Evolutionary conservation across 2,888 invertebrate species (phyloP), one percentile per base, ranked within the genome.

Genomic region (Gymnocheta viridis): DNA sequence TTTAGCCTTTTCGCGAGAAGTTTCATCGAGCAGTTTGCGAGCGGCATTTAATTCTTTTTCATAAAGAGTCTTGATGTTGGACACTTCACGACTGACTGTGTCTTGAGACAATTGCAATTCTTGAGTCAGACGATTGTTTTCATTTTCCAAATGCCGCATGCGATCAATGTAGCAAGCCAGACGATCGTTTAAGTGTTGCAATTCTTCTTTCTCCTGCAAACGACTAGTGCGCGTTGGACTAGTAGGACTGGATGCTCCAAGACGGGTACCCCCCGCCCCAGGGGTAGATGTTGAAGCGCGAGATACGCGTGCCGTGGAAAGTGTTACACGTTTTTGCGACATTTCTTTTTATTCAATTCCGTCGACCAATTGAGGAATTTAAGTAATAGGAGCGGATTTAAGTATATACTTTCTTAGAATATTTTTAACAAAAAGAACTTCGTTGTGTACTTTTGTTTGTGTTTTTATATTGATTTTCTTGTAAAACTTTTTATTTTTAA

Each of bases 121-220:
- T 87, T 96, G 94, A 73, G 95, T 95, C 67, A 98, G 93, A 5
- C 96, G 95, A 49, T 94, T 95, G 92, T 99, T 99, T 92, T 99
- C 99, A 82, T 94, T 93, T 92, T 99, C 99, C 89, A 99, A 93
- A 89, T 96, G 95, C 78, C 99, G 95, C 77, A 98, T 98, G 90
- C 95, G 95, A 89, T 99, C 99, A 89, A 99, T 99, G 91, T 99
- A 99, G 80, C 95, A 95, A 10, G 99, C 99, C 85, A 99, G 93
- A 79, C 99, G 97, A 92, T 99, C 98, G 92, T 99, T 99, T 72
- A 99, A 94, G 91, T 97, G 96, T 91, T 97, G 97, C 86, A 99
- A 93, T 88, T 98, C 97, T 89, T 96, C 96, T 93, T 99, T 99
- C 92, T 99, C 99, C 91, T 98, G 97, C 19, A 97, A 93, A 58